These are phyloP conservation scores for Hyaena hyaena DNA, from an alignment of 2,113 vertebrate species.

Conservation along the genomic window DNA sequence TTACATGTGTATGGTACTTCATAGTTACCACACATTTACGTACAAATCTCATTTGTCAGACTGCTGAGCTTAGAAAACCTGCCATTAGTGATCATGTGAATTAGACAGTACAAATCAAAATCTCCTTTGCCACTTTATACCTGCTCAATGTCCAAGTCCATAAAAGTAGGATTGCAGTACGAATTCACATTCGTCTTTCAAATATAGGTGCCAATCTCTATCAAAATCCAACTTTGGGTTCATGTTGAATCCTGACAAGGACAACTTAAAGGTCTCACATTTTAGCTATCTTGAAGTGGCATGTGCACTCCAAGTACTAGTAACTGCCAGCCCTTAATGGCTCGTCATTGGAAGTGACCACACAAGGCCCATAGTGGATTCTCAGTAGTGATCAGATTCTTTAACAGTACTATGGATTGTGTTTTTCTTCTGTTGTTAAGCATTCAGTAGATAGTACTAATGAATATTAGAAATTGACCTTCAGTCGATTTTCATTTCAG, in stretches of 20 bases:
- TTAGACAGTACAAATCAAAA: constrained; percentile 36
- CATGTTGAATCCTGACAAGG: constrained; percentile 38
- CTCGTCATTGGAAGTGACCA: not conserved
- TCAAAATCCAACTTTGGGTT: constrained; percentile 12
- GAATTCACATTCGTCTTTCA: not conserved
- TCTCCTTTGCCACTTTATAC: constrained; percentile 4
- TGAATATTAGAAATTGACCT: not conserved
- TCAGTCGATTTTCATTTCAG: constrained; percentile 32
- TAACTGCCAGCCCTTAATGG: not conserved
- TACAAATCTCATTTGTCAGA: constrained; percentile 38
- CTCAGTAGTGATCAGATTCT: constrained; percentile 3
- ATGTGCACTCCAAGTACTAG: not conserved
- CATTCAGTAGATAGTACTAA: not conserved
- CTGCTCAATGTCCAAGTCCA: not conserved
- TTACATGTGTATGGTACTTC: constrained; percentile 41
- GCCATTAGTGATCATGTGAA: constrained; percentile 42
- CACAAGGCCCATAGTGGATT: not conserved
- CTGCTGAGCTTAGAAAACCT: constrained; percentile 47
- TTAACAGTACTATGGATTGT: not conserved
- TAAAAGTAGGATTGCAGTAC: not conserved
- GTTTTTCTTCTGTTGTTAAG: not conserved
- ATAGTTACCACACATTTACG: constrained; percentile 35
- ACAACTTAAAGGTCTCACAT: not conserved
- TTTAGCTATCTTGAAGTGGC: not conserved
- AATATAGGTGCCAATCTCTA: not conserved